phyloP scores from a whole-genome alignment of 23 tunicate species.

The Styela clava region DNA sequence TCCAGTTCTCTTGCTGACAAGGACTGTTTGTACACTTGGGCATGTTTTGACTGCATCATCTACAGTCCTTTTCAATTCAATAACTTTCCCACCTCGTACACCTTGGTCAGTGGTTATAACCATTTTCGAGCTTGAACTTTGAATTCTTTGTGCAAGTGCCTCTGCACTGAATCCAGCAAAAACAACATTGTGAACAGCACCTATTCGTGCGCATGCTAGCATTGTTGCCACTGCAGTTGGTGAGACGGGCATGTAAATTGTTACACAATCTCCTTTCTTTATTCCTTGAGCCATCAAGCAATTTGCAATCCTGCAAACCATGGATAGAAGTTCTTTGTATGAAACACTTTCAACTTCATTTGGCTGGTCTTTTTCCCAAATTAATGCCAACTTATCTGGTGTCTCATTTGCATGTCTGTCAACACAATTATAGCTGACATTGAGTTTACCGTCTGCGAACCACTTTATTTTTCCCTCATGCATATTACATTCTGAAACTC shows the following conservation, averaged over 20 bases:
- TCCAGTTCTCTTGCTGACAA: conserved; percentile 75
- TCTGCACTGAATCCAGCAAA: conserved; percentile 98
- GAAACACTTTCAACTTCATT: conserved; percentile 72
- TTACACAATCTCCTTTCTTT: conserved; percentile 88
- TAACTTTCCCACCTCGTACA: conserved; percentile 87
- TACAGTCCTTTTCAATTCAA: conserved; percentile 80
- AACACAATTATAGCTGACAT: conserved; percentile 89
- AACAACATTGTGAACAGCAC: conserved; percentile 95
- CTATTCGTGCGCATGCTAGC: conserved; percentile 95
- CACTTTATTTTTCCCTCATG: conserved; percentile 54
- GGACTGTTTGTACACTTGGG: conserved; percentile 72
- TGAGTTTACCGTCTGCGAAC: conserved; percentile 88
- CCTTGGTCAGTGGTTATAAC: conserved; percentile 80
- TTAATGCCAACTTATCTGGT: conserved; percentile 82
- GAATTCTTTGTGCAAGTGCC: conserved; percentile 89
- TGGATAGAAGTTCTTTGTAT: conserved; percentile 50
- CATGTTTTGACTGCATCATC: conserved; percentile 80
- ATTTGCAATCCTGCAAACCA: conserved; percentile 73
- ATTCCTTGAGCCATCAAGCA: conserved; percentile 57
- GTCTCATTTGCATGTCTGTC: conserved; percentile 67
- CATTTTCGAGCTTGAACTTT: conserved; percentile 74
- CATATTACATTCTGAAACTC: conserved; percentile 71
- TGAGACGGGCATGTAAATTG: conserved; percentile 96
- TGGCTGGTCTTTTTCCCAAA: conserved; percentile 99
- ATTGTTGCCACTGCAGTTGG: conserved; percentile 89